Evolutionary conservation across 92 coral and sea anemone genomes (phyloP).

Genomic region (Blastomussa wellsi): DNA sequence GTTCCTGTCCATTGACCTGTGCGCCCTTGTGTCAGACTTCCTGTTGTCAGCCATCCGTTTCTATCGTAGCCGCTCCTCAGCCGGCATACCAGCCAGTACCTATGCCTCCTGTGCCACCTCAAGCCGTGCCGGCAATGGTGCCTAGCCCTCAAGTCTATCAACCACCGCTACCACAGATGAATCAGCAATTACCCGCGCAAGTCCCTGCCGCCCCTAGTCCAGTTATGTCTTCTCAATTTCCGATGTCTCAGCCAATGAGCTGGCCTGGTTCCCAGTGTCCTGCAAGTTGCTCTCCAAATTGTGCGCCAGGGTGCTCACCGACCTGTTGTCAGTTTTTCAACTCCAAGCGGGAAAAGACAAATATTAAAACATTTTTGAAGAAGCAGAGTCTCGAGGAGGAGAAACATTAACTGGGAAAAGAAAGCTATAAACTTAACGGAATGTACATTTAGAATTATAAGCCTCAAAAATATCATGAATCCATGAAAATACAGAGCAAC

Average conservation of each 20-base stretch:
- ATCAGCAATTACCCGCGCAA: not conserved
- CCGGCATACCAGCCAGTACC: conserved; percentile 14
- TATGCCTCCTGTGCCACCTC: conserved; percentile 23
- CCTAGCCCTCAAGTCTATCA: conserved; percentile 30
- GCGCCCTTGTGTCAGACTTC: conserved; percentile 54
- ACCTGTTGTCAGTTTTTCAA: conserved; percentile 53
- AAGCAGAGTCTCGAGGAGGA: conserved; percentile 27
- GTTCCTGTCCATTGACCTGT: conserved; percentile 49
- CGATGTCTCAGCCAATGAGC: conserved; percentile 14
- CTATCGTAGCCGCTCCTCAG: not conserved
- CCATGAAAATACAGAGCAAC: not conserved
- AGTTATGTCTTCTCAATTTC: not conserved
- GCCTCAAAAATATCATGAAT: not conserved
- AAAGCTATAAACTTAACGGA: not conserved
- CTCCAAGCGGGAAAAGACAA: conserved; percentile 8
- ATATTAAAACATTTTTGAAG: not conserved
- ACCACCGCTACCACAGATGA: conserved; percentile 20
- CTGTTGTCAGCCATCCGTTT: conserved; percentile 52
- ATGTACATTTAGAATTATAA: not conserved
- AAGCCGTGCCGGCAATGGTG: conserved; percentile 2
- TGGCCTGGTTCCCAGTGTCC: conserved; percentile 41
- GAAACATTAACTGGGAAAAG: conserved; percentile 1
- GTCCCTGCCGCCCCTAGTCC: conserved; percentile 6
- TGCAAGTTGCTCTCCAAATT: conserved; percentile 47
- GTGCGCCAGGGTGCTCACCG: conserved; percentile 54